A percentile compares a stretch with the other conserved stretches of the same genome.
Evolutionary conservation across 2,113 vertebrate species (phyloP).

Genomic region (Serinus canaria): DNA sequence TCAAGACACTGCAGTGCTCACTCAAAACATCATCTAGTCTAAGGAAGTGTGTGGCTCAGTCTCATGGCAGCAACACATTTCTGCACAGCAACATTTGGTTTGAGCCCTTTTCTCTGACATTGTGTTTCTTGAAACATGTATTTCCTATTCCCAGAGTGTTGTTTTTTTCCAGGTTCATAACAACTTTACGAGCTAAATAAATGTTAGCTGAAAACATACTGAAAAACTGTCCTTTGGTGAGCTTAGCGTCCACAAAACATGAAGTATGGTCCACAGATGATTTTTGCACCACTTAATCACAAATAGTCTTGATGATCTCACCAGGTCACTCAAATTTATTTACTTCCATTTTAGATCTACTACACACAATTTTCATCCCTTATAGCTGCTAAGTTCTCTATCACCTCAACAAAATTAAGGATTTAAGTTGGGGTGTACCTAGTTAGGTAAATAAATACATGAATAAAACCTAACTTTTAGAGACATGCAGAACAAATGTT

Average conservation of each 20-base stretch:
- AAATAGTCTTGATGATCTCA: neutral
- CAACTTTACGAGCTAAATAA: neutral
- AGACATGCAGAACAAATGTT: neutral
- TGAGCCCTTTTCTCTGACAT: neutral
- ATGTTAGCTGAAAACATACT: neutral
- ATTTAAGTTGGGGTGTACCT: neutral
- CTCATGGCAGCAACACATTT: neutral
- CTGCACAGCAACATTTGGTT: neutral
- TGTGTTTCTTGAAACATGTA: neutral
- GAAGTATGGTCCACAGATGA: neutral
- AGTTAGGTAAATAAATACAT: neutral
- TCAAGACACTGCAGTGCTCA: neutral
- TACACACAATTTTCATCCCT: neutral
- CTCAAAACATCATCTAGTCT: neutral
- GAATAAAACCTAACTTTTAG: neutral
- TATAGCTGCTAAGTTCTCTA: neutral
- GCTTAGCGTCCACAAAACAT: neutral
- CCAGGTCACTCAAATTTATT: neutral
- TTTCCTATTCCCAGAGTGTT: neutral
- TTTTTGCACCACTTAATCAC: neutral
- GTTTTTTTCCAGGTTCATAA: neutral
- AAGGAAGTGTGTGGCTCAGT: neutral
- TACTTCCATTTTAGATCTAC: neutral
- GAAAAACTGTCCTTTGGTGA: neutral
- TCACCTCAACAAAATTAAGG: neutral